Evolutionary conservation across 1,140 invertebrate species (phyloP), one percentile per base, ranked within the genome.

Genomic region (Drosophila funebris): DNA sequence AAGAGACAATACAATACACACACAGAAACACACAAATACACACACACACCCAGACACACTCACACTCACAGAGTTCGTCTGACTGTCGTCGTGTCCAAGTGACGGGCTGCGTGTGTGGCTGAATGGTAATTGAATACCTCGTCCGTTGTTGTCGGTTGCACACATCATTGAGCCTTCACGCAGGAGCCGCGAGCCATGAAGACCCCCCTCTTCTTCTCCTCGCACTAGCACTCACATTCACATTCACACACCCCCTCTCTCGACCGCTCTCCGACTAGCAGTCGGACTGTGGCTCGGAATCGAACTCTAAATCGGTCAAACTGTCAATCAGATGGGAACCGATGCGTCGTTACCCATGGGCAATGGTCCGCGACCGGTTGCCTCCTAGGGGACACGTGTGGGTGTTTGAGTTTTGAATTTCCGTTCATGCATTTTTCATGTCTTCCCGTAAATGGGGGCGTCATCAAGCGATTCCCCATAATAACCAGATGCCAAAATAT

Each of bases 401-500:
- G 54, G 62, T 81, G 82, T 82, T 75, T 78, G 70, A 81, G 82
- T 85, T 85, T 87, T 75, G 74, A 85, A 61, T 85, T 85, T 85
- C 82, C 78, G 69, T 56, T 87, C 78, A 82, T 88, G 78, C 56
- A 87, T 87, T 76, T 87, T 87, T 88, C 41, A 87, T 87, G 27
- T 9, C 3, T 44, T 22, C 16, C 13, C 29, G n/a, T 63, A 74
- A 63, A 50, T 74, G 66, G 58, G 70, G 70, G 78, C 70, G 74
- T 79, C 68, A 70, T 72, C 61, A 36, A 44, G 44, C 80, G 74
- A 57, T 60, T 63, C 41, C 44, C 63, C 50, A 71, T 57, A 71
- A 48, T 64, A 71, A 54, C 46, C 27, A n/a, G 20, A 54, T 37
- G 27, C 67, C 44, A 58, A 41, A 73, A 68, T 72, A 18, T 63